Conservation (phyloP, 2,888 invertebrate genomes). For the Drosophila kuntzei region DNA sequence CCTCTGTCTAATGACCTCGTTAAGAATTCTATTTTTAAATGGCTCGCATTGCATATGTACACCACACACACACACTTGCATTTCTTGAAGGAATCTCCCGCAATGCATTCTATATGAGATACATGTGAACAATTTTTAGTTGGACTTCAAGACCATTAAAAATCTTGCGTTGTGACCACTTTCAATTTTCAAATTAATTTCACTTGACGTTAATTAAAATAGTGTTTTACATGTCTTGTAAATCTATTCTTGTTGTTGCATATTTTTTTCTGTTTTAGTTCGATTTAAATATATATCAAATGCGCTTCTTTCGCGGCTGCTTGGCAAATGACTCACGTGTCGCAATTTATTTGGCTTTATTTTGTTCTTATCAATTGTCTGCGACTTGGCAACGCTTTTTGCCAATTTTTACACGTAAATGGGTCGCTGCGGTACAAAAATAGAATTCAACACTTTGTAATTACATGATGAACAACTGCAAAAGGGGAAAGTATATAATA, state of each 20-base stretch:
- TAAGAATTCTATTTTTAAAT: constrained; percentile 73
- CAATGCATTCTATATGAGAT: constrained; percentile 38
- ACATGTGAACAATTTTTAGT: constrained; percentile 5
- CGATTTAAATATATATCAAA: constrained; percentile 50
- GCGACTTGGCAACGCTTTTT: constrained; percentile 45
- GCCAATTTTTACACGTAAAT: constrained; percentile 52
- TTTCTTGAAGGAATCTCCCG: constrained; percentile 53
- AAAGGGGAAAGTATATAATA: background rate
- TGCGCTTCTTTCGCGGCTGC: constrained; percentile 27
- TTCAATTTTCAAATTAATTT: constrained; percentile 60
- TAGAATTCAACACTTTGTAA: constrained; percentile 49
- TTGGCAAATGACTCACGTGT: constrained; percentile 69
- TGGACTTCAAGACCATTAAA: constrained; percentile 24
- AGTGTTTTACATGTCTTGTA: constrained; percentile 47
- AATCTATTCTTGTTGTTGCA: constrained; percentile 27
- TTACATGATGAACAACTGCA: constrained; percentile 3
- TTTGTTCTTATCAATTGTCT: constrained; percentile 57
- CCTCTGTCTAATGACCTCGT: constrained; percentile 77
- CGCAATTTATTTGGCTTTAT: constrained; percentile 34
- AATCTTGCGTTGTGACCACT: constrained; percentile 37
- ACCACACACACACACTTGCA: constrained; percentile 3
- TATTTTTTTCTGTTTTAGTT: background rate
- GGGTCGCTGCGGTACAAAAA: constrained; percentile 60
- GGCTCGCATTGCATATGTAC: constrained; percentile 53
- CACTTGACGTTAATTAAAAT: constrained; percentile 58